Evolutionary conservation across 1,140 invertebrate species (phyloP).

Genomic region (Delia radicum): DNA sequence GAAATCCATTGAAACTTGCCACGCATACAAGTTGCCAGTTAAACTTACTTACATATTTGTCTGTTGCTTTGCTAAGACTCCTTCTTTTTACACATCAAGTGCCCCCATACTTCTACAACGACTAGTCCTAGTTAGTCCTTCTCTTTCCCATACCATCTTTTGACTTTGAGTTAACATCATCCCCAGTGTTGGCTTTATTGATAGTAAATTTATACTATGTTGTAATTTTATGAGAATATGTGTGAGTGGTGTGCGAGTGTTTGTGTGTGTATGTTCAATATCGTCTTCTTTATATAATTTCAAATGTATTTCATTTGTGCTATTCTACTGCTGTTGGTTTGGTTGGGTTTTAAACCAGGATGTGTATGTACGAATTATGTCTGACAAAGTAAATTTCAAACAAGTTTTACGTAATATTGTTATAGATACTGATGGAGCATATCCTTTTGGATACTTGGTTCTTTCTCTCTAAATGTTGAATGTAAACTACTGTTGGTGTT

Average conservation of each 20-base stretch:
- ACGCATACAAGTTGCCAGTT: constrained; percentile 16
- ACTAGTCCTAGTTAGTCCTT: not conserved
- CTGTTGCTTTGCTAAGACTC: too few species aligned
- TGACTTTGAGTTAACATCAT: not conserved
- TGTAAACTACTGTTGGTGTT: not conserved
- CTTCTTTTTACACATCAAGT: too few species aligned
- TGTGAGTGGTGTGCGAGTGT: not conserved
- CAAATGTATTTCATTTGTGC: not conserved
- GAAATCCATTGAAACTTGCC: constrained; percentile 9
- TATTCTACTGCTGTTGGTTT: not conserved
- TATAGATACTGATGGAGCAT: not conserved
- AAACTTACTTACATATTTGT: not conserved
- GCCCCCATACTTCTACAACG: too few species aligned
- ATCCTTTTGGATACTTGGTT: not conserved
- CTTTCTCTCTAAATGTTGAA: not conserved
- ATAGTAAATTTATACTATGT: not conserved
- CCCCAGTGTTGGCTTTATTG: not conserved
- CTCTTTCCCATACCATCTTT: not conserved
- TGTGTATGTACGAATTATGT: constrained; percentile 8
- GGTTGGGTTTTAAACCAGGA: not conserved
- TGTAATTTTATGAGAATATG: not conserved
- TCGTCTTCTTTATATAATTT: too few species aligned
- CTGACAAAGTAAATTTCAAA: constrained; percentile 7
- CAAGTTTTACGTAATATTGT: constrained; percentile 3
- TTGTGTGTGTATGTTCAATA: not conserved